Evolutionary conservation across 2,888 invertebrate genomes (phyloP).

Genomic region (Volucella inflata): DNA sequence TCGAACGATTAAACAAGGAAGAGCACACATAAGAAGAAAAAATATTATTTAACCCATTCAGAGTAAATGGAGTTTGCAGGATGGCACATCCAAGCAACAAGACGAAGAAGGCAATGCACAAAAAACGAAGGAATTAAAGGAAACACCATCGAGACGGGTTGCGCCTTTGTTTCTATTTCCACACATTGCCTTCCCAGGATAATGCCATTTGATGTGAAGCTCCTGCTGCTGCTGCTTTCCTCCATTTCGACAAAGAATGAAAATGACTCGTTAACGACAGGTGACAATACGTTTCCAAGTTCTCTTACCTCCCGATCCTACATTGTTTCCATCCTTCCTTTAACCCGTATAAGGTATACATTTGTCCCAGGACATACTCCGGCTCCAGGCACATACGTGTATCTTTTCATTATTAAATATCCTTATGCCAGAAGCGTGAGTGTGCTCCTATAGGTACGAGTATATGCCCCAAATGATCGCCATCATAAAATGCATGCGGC

Average conservation of each 20-base stretch:
- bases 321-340: slow-evolving; percentile 1
- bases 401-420: slow-evolving; percentile 74
- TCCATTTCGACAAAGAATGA: slow-evolving; percentile 37
- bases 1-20: slow-evolving; percentile 58
- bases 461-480: slow-evolving; percentile 54
- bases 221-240: background rate
- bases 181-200: slow-evolving; percentile 42
- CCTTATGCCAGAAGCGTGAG: slow-evolving; percentile 24
- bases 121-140: slow-evolving; percentile 15
- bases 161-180: slow-evolving; percentile 19
- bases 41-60: slow-evolving; percentile 57
- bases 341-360: background rate
- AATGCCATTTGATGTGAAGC: slow-evolving; percentile 36
- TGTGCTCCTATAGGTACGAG: too few relatives aligned
- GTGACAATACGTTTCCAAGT: slow-evolving; percentile 60
- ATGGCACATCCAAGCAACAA: slow-evolving; percentile 42
- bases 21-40: slow-evolving; percentile 25
- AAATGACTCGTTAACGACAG: slow-evolving; percentile 73
- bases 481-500: slow-evolving; percentile 72
- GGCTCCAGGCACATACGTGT: too few relatives aligned
- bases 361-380: slow-evolving; percentile 41
- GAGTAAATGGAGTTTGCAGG: slow-evolving; percentile 60
- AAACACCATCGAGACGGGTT: slow-evolving; percentile 47
- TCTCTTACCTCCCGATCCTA: slow-evolving; percentile 6
- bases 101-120: slow-evolving; percentile 9